phyloP scores from a whole-genome alignment of 2,888 invertebrate species.

The Eilema griseolum region DNA sequence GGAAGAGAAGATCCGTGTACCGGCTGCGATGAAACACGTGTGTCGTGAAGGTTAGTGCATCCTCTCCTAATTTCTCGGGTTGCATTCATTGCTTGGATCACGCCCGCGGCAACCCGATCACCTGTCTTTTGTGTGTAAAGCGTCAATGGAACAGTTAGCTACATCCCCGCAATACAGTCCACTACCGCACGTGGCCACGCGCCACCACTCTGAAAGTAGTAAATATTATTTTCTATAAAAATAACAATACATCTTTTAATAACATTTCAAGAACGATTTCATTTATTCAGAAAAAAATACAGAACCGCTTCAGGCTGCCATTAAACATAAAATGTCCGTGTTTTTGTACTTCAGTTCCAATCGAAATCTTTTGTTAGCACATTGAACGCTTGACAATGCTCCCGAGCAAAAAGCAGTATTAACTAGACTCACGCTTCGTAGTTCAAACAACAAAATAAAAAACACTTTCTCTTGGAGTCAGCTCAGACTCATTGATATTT shows the following conservation, averaged over 20 bases:
- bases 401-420: conserved; percentile 43
- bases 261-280: not conserved
- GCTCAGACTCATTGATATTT: conserved; percentile 34
- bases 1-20: too few relatives aligned
- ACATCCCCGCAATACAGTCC: too few relatives aligned
- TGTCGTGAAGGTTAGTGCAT: too few relatives aligned
- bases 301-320: not conserved
- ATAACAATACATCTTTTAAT: not conserved
- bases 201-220: not conserved
- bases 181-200: too few relatives aligned
- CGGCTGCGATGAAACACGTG: too few relatives aligned
- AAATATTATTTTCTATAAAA: not conserved
- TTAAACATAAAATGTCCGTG: conserved; percentile 11
- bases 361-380: conserved; percentile 19
- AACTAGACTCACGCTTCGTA: conserved; percentile 43
- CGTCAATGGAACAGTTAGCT: too few relatives aligned
- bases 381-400: conserved; percentile 32
- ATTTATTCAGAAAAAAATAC: not conserved
- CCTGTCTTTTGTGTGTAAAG: too few relatives aligned
- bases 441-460: conserved; percentile 37
- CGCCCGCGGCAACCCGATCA: too few relatives aligned
- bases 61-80: too few relatives aligned
- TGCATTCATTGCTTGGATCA: too few relatives aligned
- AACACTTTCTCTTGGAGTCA: conserved; percentile 33
- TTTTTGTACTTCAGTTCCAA: conserved; percentile 22